Evolutionary conservation across 2,113 vertebrate species (phyloP).

Genomic region (Cynopterus brachyotis): DNA sequence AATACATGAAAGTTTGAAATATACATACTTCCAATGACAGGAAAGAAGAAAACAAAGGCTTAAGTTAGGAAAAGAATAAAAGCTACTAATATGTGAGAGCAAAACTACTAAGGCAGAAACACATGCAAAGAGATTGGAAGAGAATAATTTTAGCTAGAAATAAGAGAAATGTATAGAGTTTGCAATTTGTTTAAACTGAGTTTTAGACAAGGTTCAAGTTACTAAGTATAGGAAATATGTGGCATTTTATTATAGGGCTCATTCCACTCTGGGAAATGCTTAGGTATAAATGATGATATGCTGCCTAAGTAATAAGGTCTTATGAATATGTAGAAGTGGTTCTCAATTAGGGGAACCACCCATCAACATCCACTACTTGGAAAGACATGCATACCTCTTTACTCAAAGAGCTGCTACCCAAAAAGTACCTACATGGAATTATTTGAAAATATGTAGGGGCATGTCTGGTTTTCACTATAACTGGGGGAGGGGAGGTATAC

Average conservation of each 20-base stretch:
- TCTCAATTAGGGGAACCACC: not conserved
- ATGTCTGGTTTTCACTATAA: not conserved
- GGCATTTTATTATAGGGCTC: not conserved
- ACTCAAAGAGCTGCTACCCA: not conserved
- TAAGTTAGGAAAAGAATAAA: conserved; percentile 24
- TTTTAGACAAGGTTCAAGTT: not conserved
- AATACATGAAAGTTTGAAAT: not conserved
- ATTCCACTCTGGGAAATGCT: not conserved
- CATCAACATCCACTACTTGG: not conserved
- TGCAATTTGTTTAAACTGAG: not conserved
- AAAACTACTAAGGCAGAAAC: conserved; percentile 8
- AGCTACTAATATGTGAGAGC: not conserved
- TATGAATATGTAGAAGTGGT: not conserved
- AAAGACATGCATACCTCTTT: not conserved
- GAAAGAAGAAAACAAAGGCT: conserved; percentile 31
- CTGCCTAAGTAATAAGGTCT: not conserved
- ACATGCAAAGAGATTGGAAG: not conserved
- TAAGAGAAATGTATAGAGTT: not conserved
- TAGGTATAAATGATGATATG: not conserved
- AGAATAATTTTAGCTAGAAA: not conserved
- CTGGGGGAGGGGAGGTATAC: not conserved
- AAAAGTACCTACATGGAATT: not conserved
- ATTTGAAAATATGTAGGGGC: not conserved
- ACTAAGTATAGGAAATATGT: not conserved
- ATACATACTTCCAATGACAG: not conserved